Evolutionary conservation across 2,797 vertebrate species (phyloP).

Genomic region (Lepus townsendii): DNA sequence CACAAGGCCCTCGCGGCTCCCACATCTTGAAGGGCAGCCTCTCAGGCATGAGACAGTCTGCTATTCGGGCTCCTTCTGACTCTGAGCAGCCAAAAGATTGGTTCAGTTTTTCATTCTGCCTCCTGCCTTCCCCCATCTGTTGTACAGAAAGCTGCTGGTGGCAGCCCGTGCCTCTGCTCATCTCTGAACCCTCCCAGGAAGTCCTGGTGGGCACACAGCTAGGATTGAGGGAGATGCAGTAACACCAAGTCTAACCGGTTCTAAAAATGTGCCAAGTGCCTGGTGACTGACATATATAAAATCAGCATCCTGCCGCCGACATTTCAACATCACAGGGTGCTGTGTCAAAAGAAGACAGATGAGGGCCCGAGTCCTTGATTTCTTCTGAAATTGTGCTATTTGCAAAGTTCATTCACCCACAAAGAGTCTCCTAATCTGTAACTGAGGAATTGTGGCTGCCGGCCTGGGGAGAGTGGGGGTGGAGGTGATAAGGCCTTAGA

Average conservation of each 20-base stretch:
- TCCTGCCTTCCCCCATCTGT: slow-evolving; percentile 3
- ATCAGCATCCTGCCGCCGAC: not conserved
- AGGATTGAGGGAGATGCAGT: slow-evolving; percentile 53
- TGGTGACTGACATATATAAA: not conserved
- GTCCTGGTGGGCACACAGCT: slow-evolving; percentile 1
- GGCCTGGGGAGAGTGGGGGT: not conserved
- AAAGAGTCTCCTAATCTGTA: slow-evolving; percentile 80
- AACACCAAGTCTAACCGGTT: slow-evolving; percentile 39
- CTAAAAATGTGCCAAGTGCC: slow-evolving; percentile 62
- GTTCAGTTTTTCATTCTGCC: slow-evolving; percentile 49
- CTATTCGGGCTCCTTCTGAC: slow-evolving; percentile 37
- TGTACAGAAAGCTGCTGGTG: slow-evolving; percentile 15
- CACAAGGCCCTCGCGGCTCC: slow-evolving; percentile 30
- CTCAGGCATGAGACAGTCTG: not conserved
- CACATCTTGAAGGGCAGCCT: slow-evolving; percentile 34
- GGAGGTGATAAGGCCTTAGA: slow-evolving; percentile 2
- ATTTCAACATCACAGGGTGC: not conserved
- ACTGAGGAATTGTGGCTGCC: slow-evolving; percentile 51
- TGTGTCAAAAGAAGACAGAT: not conserved
- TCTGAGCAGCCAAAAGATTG: slow-evolving; percentile 40
- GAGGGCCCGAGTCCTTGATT: not conserved
- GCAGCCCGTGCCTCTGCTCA: not conserved
- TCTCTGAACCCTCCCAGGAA: slow-evolving; percentile 27
- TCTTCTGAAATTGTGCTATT: slow-evolving; percentile 80
- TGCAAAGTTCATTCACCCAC: slow-evolving; percentile 79